A percentile compares a stretch with the other conserved stretches of the same genome.
Conservation (phyloP, 2,113 vertebrate genomes). For the Phylloscopus whistleri region DNA sequence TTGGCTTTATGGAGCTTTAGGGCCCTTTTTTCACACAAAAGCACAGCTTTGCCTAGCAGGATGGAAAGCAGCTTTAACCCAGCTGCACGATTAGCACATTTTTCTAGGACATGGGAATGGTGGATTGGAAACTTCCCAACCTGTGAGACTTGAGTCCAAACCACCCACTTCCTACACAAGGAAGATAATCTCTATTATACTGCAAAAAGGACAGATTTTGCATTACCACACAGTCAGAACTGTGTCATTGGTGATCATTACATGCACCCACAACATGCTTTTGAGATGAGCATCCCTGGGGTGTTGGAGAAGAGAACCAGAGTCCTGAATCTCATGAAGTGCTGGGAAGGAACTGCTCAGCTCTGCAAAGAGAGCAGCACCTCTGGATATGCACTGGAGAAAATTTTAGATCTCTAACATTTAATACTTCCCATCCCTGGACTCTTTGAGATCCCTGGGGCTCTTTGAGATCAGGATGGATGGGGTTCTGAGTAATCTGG, state of each 20-base stretch:
- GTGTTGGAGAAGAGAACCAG: neutral
- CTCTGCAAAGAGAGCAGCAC: neutral
- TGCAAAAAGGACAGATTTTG: neutral
- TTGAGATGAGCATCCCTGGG: neutral
- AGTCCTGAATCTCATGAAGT: neutral
- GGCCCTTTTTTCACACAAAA: neutral
- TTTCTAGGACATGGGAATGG: slow-evolving; percentile 21
- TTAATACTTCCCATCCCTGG: neutral
- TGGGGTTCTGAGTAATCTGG: neutral
- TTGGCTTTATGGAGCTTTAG: neutral
- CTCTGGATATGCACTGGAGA: neutral
- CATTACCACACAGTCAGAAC: neutral
- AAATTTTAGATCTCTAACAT: neutral
- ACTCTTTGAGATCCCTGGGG: accelerated
- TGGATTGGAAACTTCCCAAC: slow-evolving; percentile 28
- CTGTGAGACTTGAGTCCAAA: neutral
- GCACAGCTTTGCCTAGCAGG: neutral
- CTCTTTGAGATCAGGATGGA: neutral
- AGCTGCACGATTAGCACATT: neutral
- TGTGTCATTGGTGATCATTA: neutral
- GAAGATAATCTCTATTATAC: neutral
- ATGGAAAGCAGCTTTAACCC: slow-evolving; percentile 16
- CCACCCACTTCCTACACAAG: neutral
- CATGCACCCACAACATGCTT: neutral
- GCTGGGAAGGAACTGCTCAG: neutral